Evolutionary conservation across 2,888 invertebrate genomes (phyloP).

Genomic region (Idaea straminata): DNA sequence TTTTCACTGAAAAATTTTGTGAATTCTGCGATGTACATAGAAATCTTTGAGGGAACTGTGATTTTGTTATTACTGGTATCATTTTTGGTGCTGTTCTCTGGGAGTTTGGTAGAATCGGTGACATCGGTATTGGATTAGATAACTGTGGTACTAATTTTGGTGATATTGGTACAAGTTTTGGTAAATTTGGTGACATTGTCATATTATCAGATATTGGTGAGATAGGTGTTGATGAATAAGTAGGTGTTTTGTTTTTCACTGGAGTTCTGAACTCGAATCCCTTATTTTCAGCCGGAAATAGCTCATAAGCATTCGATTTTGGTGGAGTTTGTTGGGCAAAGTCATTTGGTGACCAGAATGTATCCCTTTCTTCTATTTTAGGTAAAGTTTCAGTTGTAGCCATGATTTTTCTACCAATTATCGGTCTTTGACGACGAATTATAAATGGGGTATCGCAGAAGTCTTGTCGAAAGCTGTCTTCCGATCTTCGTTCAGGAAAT

Average conservation of each 20-base stretch:
- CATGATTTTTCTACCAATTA: conserved; percentile 58
- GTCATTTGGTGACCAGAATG: conserved; percentile 15
- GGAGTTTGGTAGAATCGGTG: conserved; percentile 12
- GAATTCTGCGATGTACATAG: conserved; percentile 23
- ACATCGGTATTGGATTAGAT: background rate
- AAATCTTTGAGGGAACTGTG: conserved; percentile 16
- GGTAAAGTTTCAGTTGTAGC: conserved; percentile 31
- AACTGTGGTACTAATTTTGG: conserved; percentile 6
- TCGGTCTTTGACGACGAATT: conserved; percentile 46
- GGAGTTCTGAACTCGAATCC: conserved; percentile 41
- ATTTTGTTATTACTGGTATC: too few relatives aligned
- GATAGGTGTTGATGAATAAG: conserved; percentile 20
- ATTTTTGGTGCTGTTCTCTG: background rate
- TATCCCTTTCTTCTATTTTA: conserved; percentile 23
- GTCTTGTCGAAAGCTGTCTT: background rate
- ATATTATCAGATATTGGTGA: conserved; percentile 12
- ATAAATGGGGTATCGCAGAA: conserved; percentile 33
- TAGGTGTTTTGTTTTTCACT: conserved; percentile 23
- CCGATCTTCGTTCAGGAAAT: background rate
- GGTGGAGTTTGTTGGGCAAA: conserved; percentile 35
- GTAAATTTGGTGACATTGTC: background rate
- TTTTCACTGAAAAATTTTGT: conserved; percentile 26
- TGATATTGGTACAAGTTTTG: background rate
- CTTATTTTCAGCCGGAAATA: conserved; percentile 54
- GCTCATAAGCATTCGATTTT: conserved; percentile 43